Base-by-base conservation (phyloP, 2,888 invertebrate genomes). In the Perdita meconis region DNA sequence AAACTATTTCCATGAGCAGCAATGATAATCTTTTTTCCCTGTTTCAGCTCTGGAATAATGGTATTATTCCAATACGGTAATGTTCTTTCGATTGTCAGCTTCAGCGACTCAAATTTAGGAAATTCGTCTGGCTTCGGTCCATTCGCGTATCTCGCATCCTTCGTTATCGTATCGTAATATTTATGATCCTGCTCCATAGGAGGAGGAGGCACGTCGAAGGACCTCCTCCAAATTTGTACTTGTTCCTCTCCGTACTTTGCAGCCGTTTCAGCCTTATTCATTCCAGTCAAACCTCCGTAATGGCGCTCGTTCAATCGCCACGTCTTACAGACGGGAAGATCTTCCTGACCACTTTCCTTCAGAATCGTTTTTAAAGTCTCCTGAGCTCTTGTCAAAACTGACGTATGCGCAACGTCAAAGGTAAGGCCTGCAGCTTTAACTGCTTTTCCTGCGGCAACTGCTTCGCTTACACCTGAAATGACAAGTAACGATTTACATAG, bases 301-400 rank as follows among this genome's bases (percentile, higher is more conserved):
- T 97, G 97, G 73, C 97, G 95, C 92, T 97, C 97, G 88, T 97
- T 97, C 34, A 97, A 93, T 13, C 97, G 94, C 97, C 97, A 97
- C 10, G 96, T 96, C 89, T 95, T 95, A 4, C 94, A 90, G 6
- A 96, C 93, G 0, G 96, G 95, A 79, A 97, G 92, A 82, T 94
- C 93, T n/a, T 94, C 91, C 87, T 96, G 96, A 0, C 94, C 94
- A 50, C 95, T 94, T 88, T 95, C 95, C 71, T 95, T 93, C 6
- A 97, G 92, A 76, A 97, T 95, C 0, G 94, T 90, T 61, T 94
- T 94, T 47, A 97, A 92, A 0, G 97, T 97, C 73, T 95, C 94
- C 87, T 96, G 95, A 0, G 97, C 97, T 69, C 97, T 94, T 64
- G 95, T 95, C 76, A 97, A 90, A 3, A 96, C 95, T 0, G 97